A percentile compares a stretch with the other conserved stretches of the same genome.
Evolutionary conservation across 2,113 vertebrate species (phyloP).

Genomic region (Passer domesticus): DNA sequence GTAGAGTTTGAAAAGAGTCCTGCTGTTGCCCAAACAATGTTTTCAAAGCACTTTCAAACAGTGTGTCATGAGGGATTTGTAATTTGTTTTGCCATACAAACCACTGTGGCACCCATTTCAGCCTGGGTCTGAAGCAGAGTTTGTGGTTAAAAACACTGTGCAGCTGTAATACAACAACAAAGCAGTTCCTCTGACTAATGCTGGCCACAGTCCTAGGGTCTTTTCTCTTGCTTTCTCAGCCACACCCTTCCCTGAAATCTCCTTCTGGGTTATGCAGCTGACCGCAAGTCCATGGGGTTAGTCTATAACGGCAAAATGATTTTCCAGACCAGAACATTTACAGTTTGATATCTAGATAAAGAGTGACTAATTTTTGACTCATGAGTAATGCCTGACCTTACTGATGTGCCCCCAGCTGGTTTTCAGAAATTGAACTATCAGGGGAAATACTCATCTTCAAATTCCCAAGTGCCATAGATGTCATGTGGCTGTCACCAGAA

Average conservation of each 20-base stretch:
- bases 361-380: conserved; percentile 8
- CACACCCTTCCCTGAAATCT: conserved; percentile 44
- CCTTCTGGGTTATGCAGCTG: neutral
- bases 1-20: neutral
- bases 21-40: conserved; percentile 19
- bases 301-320: neutral
- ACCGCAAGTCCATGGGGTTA: neutral
- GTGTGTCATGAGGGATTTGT: conserved; percentile 9
- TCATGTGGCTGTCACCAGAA: neutral
- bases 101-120: neutral
- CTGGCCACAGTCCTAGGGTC: neutral
- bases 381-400: neutral
- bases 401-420: neutral
- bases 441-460: neutral
- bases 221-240: conserved; percentile 41
- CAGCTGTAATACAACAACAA: conserved; percentile 30
- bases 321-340: conserved; percentile 33
- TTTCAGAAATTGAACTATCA: neutral
- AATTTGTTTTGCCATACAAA: neutral
- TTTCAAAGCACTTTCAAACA: conserved; percentile 27
- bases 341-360: conserved; percentile 15
- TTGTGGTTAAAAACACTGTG: conserved; percentile 7
- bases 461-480: neutral
- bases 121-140: neutral
- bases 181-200: conserved; percentile 29